phyloP scores from a whole-genome alignment of 2,888 invertebrate genomes.

The Pseudococcus longispinus region DNA sequence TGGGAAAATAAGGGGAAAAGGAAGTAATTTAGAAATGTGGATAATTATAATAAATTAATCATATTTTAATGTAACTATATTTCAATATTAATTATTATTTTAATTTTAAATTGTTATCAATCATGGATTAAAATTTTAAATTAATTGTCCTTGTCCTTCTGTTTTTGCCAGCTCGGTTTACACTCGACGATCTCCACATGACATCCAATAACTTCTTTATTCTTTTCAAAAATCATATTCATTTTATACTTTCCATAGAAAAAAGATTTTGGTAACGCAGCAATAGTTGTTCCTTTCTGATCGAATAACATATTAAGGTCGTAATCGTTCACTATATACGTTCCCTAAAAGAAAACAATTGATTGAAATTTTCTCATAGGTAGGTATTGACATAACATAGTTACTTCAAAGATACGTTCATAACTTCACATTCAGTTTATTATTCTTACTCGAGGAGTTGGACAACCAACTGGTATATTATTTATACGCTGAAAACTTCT shows the following conservation, averaged over 20 bases:
- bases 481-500: neutral
- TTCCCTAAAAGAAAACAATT: neutral
- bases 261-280: neutral
- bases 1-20: neutral
- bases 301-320: neutral
- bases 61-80: too few relatives aligned
- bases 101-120: too few relatives aligned
- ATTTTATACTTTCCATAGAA: constrained; percentile 16
- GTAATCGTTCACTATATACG: neutral
- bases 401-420: too few relatives aligned
- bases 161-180: constrained; percentile 3
- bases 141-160: neutral
- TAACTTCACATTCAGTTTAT: neutral
- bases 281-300: neutral
- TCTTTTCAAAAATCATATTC: neutral
- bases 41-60: neutral
- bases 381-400: too few relatives aligned
- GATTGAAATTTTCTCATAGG: neutral
- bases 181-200: constrained; percentile 6
- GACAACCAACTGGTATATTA: neutral
- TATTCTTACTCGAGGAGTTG: neutral
- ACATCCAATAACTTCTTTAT: neutral
- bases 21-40: neutral
- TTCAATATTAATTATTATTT: too few relatives aligned
- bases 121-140: too few relatives aligned